phyloP scores from a whole-genome alignment of 2,113 vertebrate species.

The Embiotoca jacksoni region DNA sequence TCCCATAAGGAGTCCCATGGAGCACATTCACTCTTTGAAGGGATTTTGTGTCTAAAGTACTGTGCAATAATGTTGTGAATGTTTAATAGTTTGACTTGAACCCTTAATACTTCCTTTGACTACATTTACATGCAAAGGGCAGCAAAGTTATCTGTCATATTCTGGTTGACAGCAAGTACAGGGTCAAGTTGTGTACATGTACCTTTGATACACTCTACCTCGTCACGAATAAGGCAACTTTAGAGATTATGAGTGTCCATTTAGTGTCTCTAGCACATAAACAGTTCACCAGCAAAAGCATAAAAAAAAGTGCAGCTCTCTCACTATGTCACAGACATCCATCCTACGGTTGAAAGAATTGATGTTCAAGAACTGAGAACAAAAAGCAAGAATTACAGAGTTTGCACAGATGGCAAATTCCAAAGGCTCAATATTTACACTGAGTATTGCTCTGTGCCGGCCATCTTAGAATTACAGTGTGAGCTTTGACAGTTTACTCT shows the following conservation, averaged over 20 bases:
- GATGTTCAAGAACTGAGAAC: not conserved
- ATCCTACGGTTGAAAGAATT: not conserved
- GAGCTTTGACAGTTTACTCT: slow-evolving; percentile 29
- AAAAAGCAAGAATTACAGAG: slow-evolving; percentile 1
- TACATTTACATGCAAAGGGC: slow-evolving; percentile 13
- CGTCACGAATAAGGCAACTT: slow-evolving; percentile 14
- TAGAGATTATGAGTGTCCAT: not conserved
- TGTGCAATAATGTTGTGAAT: slow-evolving; percentile 10
- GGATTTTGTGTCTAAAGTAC: not conserved
- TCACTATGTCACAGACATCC: not conserved
- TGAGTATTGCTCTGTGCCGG: slow-evolving; percentile 1
- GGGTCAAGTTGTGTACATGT: not conserved
- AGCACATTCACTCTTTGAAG: slow-evolving; percentile 18
- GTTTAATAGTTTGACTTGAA: slow-evolving; percentile 5
- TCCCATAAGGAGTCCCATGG: slow-evolving; percentile 2
- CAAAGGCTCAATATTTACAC: slow-evolving; percentile 39
- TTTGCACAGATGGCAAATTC: slow-evolving; percentile 45
- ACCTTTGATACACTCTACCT: slow-evolving; percentile 17
- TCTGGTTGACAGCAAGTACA: slow-evolving; percentile 15
- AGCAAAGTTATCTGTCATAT: not conserved
- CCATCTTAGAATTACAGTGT: slow-evolving; percentile 5
- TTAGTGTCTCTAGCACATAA: not conserved
- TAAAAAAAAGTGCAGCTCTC: not conserved
- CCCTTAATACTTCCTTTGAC: not conserved
- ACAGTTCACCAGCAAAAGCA: not conserved